phyloP scores from a whole-genome alignment of 2,113 vertebrate genomes.

The Cygnus buccinator region DNA sequence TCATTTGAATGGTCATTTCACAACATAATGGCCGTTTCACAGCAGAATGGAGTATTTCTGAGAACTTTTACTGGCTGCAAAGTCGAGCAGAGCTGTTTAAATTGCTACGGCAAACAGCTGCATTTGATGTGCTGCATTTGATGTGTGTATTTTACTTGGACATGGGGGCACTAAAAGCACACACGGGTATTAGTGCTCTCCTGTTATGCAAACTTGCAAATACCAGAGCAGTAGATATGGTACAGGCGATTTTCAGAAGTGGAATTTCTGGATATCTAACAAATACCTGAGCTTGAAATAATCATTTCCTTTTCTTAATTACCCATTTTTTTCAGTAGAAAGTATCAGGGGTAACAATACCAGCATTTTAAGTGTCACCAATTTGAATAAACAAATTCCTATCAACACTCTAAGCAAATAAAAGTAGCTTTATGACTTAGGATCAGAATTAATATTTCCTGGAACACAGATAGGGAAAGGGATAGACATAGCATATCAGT shows the following conservation, averaged over 20 bases:
- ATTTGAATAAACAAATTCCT: not conserved
- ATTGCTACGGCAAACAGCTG: not conserved
- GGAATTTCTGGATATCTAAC: not conserved
- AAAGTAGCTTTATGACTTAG: not conserved
- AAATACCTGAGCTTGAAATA: not conserved
- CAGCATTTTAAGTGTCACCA: not conserved
- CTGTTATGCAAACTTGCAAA: not conserved
- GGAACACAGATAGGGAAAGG: not conserved
- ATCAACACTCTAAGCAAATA: not conserved
- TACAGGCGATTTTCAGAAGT: not conserved
- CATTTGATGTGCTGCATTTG: not conserved
- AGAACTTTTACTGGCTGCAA: not conserved
- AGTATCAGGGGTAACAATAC: not conserved
- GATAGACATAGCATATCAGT: not conserved
- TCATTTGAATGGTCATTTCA: not conserved
- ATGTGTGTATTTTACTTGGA: slow-evolving; percentile 22
- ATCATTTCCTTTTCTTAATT: not conserved
- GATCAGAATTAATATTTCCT: not conserved
- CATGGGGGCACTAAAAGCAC: not conserved
- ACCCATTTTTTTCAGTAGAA: not conserved
- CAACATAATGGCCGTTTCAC: not conserved
- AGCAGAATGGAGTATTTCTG: not conserved
- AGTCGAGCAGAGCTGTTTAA: not conserved
- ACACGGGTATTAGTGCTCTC: not conserved
- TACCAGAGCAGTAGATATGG: not conserved